Percentiles rank a stretch among this genome's conserved stretches.
phyloP scores from a whole-genome alignment of 1,140 invertebrate species.

The Aphis gossypii region DNA sequence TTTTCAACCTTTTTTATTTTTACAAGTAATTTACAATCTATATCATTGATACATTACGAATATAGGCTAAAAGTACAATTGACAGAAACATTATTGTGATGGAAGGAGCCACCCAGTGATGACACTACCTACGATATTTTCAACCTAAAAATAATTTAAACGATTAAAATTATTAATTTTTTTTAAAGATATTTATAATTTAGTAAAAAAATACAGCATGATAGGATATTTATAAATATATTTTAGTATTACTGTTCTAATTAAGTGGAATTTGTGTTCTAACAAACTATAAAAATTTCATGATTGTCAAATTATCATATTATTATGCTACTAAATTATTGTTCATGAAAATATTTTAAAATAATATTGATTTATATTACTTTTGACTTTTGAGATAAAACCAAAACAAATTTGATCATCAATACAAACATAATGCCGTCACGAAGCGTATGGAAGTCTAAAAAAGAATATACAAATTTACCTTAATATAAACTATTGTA shows the following conservation, averaged over 20 bases:
- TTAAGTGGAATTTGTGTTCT: neutral
- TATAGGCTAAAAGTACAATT: too few relatives aligned
- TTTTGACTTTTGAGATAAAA: neutral
- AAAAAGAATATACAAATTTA: neutral
- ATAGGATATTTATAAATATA: neutral
- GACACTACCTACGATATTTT: too few relatives aligned
- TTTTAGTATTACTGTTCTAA: neutral
- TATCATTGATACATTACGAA: too few relatives aligned
- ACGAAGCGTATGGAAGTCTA: neutral
- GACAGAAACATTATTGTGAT: too few relatives aligned
- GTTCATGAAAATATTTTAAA: too few relatives aligned
- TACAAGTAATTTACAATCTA: too few relatives aligned
- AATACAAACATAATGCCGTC: neutral
- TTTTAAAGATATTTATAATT: neutral
- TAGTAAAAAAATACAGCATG: too few relatives aligned
- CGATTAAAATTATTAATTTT: neutral
- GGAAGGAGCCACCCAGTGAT: too few relatives aligned
- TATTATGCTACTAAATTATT: neutral
- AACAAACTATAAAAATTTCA: too few relatives aligned
- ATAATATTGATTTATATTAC: neutral
- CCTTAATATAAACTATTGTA: neutral
- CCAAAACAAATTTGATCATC: neutral
- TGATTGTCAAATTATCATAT: neutral
- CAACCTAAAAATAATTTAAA: neutral
- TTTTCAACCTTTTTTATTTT: too few relatives aligned